Conservation (phyloP, 2,797 vertebrate species). For the Alouatta caraya region DNA sequence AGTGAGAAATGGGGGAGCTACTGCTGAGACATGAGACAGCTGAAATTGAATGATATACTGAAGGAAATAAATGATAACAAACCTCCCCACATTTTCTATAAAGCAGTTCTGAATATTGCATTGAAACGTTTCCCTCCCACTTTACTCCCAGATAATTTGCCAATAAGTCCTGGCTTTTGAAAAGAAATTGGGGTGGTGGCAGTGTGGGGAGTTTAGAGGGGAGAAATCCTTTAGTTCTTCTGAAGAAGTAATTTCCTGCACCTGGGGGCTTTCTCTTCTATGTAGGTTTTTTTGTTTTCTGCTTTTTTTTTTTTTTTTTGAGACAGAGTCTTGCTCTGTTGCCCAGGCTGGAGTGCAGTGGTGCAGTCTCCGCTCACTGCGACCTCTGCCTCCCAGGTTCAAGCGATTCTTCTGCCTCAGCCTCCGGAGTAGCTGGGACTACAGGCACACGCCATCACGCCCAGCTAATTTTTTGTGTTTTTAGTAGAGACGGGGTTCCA, state of each 20-base stretch:
- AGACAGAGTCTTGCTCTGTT: no score
- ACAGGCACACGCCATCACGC: no score
- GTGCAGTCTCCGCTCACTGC: no score
- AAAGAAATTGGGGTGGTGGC: slow-evolving; percentile 49
- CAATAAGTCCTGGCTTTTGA: slow-evolving; percentile 78
- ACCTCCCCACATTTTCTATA: slow-evolving; percentile 64
- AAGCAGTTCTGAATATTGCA: slow-evolving; percentile 79
- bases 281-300: slow-evolving; percentile 18
- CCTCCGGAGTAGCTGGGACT: no score
- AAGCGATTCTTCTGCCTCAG: no score
- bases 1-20: slow-evolving; percentile 80
- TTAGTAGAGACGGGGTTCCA: no score
- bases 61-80: slow-evolving; percentile 82
- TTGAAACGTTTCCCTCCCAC: slow-evolving; percentile 75
- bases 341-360: no score
- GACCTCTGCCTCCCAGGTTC: no score
- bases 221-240: neutral
- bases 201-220: neutral
- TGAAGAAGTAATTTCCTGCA: slow-evolving; percentile 1
- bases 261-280: slow-evolving; percentile 9
- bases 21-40: slow-evolving; percentile 80
- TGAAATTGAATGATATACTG: slow-evolving; percentile 80
- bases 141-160: slow-evolving; percentile 79
- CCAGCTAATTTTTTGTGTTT: no score
- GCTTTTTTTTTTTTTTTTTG: no score